These are phyloP conservation scores for Bombus waltoni DNA, from an alignment of 1,140 invertebrate genomes.

Conservation along the genomic window DNA sequence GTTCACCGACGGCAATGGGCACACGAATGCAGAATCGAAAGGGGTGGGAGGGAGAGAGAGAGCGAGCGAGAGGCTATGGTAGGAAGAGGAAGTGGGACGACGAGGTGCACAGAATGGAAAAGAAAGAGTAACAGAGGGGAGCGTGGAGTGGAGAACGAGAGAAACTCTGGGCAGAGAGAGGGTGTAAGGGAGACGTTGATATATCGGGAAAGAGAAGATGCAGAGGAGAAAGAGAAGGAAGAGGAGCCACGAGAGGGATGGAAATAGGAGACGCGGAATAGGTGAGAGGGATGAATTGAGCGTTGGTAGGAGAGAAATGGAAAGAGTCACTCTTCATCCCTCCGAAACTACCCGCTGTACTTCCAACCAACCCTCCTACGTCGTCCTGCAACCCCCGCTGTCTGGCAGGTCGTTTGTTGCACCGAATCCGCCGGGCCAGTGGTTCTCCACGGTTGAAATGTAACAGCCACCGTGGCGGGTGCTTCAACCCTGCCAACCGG, in stretches of 20 bases:
- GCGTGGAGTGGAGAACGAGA: conserved; percentile 26
- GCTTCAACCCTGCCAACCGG: conserved; percentile 65
- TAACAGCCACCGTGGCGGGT: conserved; percentile 53
- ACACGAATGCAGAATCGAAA: conserved; percentile 59
- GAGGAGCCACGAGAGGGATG: not conserved
- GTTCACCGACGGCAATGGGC: conserved; percentile 65
- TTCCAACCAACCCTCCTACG: conserved; percentile 58
- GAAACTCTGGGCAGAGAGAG: not conserved
- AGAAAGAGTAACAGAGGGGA: conserved; percentile 45
- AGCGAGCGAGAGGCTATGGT: not conserved
- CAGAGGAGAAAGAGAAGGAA: conserved; percentile 25
- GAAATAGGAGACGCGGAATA: conserved; percentile 10
- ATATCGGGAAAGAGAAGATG: conserved; percentile 26
- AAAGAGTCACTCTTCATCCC: conserved; percentile 38
- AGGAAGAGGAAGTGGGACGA: conserved; percentile 2
- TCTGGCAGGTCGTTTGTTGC: conserved; percentile 79
- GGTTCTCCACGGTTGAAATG: conserved; percentile 70
- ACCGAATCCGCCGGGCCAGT: conserved; percentile 76
- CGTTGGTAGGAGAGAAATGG: not conserved
- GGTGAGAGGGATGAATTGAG: conserved; percentile 3
- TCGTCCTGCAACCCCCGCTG: conserved; percentile 72
- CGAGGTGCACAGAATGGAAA: conserved; percentile 28
- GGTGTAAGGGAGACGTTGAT: not conserved
- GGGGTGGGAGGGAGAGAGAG: not conserved
- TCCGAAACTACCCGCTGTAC: conserved; percentile 71